Base-by-base conservation (phyloP, 1,140 invertebrate species). In the Panulirus ornatus region DNA sequence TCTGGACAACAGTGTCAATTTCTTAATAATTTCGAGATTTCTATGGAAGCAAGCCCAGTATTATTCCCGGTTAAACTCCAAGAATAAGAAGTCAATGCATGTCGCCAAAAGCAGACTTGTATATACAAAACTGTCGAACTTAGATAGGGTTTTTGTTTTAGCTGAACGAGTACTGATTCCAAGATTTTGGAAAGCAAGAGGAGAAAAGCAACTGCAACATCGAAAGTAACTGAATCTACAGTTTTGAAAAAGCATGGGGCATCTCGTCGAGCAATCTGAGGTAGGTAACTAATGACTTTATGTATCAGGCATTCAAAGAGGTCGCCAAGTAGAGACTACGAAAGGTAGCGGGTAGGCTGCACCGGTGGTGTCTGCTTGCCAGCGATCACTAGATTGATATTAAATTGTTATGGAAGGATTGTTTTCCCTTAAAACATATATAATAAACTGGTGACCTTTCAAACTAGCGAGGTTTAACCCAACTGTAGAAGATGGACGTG, bases 231-330 rank as follows among this genome's bases (percentile, higher is more conserved):
- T n/a, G n/a, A 38, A 83, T 66, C 36, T 22, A 66, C 8, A 71
- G 22, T 73, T 54, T 58, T 2, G 22, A 51, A 30, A 47, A 42
- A 85, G 38, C 34, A 85, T 85, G 83, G 83, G 83, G 51, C 83
- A 85, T 85, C 83, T 85, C 36, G 83, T 85, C 22, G 83, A 85
- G 36, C 83, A 85, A 66, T 70, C 83, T 34, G 83, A 85, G 83
- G 83, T 85, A 73, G 75, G 83, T 73, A 16, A 22, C 27, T 47
- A 47, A 0, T 30, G n/a, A 66, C n/a, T 30, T 8, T 66, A 30
- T 30, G 3, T 42, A 0, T 14, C 11, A 76, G 73, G n/a, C n/a
- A 76, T 42, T 14, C n/a, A n/a, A n/a, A n/a, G n/a, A n/a, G n/a
- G n/a, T n/a, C n/a, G n/a, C n/a, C n/a, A n/a, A n/a, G n/a, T n/a